Percentiles rank a stretch among this genome's conserved stretches.
Evolutionary conservation across 2,113 vertebrate species (phyloP).

Genomic region (Pterophyllum scalare): DNA sequence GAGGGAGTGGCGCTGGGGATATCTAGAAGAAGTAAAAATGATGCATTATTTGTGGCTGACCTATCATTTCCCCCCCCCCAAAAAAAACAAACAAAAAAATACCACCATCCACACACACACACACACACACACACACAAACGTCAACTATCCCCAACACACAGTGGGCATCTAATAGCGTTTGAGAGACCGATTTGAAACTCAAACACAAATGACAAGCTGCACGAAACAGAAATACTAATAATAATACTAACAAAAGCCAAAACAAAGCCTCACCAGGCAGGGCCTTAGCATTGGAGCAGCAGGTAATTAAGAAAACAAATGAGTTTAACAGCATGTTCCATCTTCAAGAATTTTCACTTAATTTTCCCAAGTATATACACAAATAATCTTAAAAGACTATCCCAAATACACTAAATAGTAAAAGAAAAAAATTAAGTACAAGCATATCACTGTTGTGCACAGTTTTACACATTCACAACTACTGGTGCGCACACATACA

Average conservation of each 20-base stretch:
- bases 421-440: not conserved
- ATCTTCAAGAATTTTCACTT: slow-evolving; percentile 48
- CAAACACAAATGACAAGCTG: slow-evolving; percentile 7
- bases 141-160: not conserved
- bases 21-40: not conserved
- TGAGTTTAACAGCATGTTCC: slow-evolving; percentile 60
- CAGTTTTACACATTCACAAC: not conserved
- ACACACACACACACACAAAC: not conserved
- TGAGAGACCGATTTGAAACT: slow-evolving; percentile 4
- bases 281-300: slow-evolving; percentile 35
- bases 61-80: not conserved
- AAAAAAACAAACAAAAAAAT: too few species aligned
- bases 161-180: not conserved
- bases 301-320: slow-evolving; percentile 73
- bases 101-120: not conserved
- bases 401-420: slow-evolving; percentile 3
- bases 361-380: slow-evolving; percentile 22
- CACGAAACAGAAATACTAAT: slow-evolving; percentile 10
- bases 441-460: not conserved
- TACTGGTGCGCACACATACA: slow-evolving; percentile 2
- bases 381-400: slow-evolving; percentile 23
- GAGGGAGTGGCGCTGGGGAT: not conserved
- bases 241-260: slow-evolving; percentile 26
- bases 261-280: slow-evolving; percentile 43
- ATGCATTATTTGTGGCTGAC: not conserved